Evolutionary conservation across 2,113 vertebrate species (phyloP).

Genomic region (Formicarius rufipectus): DNA sequence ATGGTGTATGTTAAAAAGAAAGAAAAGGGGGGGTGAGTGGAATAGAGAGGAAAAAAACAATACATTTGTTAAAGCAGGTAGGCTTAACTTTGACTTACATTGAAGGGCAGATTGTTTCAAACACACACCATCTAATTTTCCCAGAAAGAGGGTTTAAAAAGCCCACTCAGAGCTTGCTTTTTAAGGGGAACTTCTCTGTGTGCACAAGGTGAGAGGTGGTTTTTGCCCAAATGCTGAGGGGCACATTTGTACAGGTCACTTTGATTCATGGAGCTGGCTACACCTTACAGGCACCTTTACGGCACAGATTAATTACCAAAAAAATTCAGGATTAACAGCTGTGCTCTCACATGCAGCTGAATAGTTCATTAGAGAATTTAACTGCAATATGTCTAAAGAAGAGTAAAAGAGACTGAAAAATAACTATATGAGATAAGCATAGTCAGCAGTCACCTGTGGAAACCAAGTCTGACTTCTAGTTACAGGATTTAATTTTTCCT

Average conservation of each 20-base stretch:
- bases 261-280: neutral
- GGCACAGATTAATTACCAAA: constrained; percentile 2
- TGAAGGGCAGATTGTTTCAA: neutral
- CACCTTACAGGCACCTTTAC: neutral
- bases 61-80: constrained; percentile 13
- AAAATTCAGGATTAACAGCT: constrained; percentile 7
- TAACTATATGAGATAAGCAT: neutral
- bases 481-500: neutral
- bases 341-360: constrained; percentile 1
- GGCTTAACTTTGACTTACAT: neutral
- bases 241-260: neutral
- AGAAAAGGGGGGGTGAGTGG: neutral
- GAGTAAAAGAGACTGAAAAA: neutral
- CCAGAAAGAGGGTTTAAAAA: neutral
- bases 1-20: neutral
- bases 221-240: neutral
- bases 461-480: neutral
- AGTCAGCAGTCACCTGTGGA: neutral
- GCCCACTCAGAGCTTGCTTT: neutral
- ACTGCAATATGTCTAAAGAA: neutral
- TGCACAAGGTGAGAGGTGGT: neutral
- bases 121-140: neutral
- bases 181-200: neutral
- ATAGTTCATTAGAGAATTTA: neutral
- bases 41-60: neutral